Base-by-base conservation (phyloP, 2,797 vertebrate genomes). In the Zonotrichia albicollis region DNA sequence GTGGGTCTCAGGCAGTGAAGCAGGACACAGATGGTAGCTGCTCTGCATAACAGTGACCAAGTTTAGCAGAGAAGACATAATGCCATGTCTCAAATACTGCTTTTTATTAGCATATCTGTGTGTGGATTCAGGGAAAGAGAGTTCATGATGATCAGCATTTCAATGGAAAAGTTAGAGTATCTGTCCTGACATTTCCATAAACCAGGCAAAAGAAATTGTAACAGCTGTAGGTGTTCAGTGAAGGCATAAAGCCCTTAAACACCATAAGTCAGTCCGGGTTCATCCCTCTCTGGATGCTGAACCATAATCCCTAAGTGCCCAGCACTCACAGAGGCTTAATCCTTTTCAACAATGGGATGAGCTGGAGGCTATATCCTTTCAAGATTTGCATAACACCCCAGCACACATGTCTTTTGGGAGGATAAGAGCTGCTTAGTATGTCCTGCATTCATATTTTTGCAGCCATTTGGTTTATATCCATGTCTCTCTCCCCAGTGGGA, bases 261-360 rank as follows among this genome's bases (percentile, higher is more conserved):
- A 86, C 89, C 25, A 0, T 90, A 93, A 94, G 10, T 96, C 81
- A 93, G 81, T 40, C 61, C 0, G 6, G 54, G 64, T 87, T 60
- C 75, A 81, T 46, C 74, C 70, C 53, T 29, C 67, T 91, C 67
- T 86, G 61, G 85, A 57, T 4, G 12, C 83, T 93, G 83, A 96
- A 68, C 87, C 73, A 36, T 95, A 96, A 96, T 96, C 93, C 78
- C 79, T 7, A 3, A 77, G 86, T 6, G 2, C 38, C 68, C 75
- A 65, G 46, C 1, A 4, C 87, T 94, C 10, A 0, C 9, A 48
- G 80, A 67, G 70, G 26, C 75, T 94, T 96, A 96, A 96, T 97
- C 87, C 42, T 53, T 95, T 96, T 88, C 90, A 95, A 95, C 90
- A 96, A 91, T 0, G 71, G 81, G 85, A 96, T 97, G 84, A 96